A percentile compares a stretch with the other conserved stretches of the same genome.
These are phyloP conservation scores for Tenualosa thibaudeaui DNA, from an alignment of 2,797 vertebrate genomes.

Conservation along the genomic window DNA sequence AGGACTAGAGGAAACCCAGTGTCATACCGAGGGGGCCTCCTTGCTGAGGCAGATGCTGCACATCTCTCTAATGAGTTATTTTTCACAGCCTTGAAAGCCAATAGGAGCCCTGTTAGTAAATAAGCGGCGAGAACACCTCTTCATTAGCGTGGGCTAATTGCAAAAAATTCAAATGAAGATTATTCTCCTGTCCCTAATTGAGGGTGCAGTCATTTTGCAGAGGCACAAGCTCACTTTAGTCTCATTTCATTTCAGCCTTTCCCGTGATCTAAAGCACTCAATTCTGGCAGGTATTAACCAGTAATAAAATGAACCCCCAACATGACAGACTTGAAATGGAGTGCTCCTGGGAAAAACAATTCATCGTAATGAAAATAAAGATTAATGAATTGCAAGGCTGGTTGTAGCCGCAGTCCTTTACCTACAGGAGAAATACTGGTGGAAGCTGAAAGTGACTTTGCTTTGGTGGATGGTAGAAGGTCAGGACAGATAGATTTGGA, in stretches of 20 bases:
- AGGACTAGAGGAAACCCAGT: neutral
- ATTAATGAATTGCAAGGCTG: constrained; percentile 44
- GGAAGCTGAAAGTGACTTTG: neutral
- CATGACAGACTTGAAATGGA: constrained; percentile 28
- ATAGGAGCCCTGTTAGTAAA: constrained; percentile 50
- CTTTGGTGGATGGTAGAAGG: neutral
- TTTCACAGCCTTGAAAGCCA: constrained; percentile 44
- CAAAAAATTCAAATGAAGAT: constrained; percentile 41
- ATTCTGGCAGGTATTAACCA: constrained; percentile 34
- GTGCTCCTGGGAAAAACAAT: constrained; percentile 29
- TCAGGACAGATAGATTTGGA: neutral
- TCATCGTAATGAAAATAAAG: constrained; percentile 45
- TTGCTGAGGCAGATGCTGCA: constrained; percentile 28
- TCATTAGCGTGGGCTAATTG: constrained; percentile 51
- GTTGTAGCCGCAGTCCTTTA: constrained; percentile 18
- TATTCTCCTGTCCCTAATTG: constrained; percentile 43
- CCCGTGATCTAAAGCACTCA: constrained; percentile 31
- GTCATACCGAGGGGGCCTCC: neutral
- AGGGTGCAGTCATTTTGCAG: constrained; percentile 43
- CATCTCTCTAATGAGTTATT: constrained; percentile 45
- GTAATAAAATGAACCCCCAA: constrained; percentile 28
- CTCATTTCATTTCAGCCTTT: constrained; percentile 43
- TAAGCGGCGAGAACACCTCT: constrained; percentile 39
- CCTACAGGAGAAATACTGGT: neutral
- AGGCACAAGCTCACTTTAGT: constrained; percentile 28